Conservation (phyloP, 2,797 vertebrate genomes). For the Chelonia mydas region DNA sequence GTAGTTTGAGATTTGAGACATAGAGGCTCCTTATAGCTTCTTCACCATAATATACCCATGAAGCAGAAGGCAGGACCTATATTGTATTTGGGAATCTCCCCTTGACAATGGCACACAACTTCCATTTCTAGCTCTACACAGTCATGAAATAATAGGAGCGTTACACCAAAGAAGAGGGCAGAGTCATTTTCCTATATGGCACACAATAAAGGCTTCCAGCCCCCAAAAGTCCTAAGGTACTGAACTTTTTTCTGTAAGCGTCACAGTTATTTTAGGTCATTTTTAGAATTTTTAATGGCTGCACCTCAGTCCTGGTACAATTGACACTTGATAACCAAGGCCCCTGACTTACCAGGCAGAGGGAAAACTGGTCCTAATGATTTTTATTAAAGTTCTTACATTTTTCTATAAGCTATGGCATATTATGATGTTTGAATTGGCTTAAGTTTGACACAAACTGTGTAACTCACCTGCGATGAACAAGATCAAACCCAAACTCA, state of each 20-base stretch:
- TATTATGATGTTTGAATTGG: not conserved
- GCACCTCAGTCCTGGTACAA: accelerated
- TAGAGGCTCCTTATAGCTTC: not conserved
- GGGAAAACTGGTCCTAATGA: not conserved
- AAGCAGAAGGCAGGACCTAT: accelerated
- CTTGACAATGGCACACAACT: accelerated
- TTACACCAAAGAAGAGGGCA: not conserved
- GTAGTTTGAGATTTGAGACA: not conserved
- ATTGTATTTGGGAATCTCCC: accelerated
- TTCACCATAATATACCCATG: accelerated
- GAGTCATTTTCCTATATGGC: not conserved
- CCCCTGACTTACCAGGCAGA: not conserved
- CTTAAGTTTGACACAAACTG: not conserved
- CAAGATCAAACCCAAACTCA: not conserved
- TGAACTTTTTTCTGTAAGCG: not conserved
- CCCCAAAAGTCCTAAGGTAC: not conserved
- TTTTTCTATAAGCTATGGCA: accelerated
- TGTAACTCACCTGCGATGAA: not conserved
- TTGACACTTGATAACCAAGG: not conserved
- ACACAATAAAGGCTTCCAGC: not conserved
- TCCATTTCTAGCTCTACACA: not conserved
- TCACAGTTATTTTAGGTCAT: not conserved
- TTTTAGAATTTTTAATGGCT: not conserved
- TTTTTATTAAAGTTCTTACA: accelerated
- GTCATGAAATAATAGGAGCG: not conserved